phyloP scores from a whole-genome alignment of 2,113 vertebrate genomes.

The Opisthocomus hoazin region DNA sequence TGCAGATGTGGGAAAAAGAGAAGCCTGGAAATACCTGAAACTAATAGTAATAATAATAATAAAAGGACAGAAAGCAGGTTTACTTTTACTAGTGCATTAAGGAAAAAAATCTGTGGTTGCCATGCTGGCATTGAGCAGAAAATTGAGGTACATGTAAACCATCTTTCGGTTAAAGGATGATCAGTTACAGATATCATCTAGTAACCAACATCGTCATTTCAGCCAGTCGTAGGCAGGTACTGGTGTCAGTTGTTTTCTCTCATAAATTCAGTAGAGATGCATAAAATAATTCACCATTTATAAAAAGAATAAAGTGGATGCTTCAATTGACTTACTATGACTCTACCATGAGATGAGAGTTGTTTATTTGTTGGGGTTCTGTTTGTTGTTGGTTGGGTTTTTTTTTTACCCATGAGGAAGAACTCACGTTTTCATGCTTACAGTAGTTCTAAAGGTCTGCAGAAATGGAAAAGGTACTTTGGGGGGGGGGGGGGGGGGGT shows the following conservation, averaged over 20 bases:
- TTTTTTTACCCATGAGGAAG: neutral
- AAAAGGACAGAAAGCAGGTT: neutral
- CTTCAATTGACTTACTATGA: neutral
- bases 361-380: neutral
- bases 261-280: neutral
- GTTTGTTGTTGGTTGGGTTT: accelerated
- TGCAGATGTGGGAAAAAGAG: neutral
- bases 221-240: neutral
- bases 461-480: neutral
- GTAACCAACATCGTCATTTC: neutral
- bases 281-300: neutral
- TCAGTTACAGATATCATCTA: neutral
- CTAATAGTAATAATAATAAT: neutral
- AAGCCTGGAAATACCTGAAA: neutral
- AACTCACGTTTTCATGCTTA: neutral
- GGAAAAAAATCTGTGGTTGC: neutral
- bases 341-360: neutral
- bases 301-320: neutral
- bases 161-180: neutral
- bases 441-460: neutral
- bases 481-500: no score
- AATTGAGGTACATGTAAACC: neutral
- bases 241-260: neutral
- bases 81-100: neutral
- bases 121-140: neutral